A percentile compares a stretch with the other conserved stretches of the same genome.
Conservation (phyloP, 1,140 invertebrate genomes). For the Drosophila eugracilis region DNA sequence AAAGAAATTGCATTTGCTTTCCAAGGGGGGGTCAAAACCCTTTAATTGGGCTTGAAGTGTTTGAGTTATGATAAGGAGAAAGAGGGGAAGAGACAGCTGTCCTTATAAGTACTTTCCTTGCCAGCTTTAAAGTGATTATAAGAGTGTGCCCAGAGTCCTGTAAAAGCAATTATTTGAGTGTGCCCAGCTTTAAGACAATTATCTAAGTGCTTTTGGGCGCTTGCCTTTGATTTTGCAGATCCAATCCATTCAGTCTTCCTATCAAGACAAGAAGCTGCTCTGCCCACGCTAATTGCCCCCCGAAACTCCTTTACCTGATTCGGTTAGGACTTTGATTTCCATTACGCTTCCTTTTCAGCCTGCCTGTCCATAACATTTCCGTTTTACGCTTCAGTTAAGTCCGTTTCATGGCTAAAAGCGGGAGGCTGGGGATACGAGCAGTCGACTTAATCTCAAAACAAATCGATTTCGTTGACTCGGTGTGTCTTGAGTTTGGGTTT, state of each 20-base stretch:
- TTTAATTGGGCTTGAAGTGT: constrained; percentile 60
- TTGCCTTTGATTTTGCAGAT: constrained; percentile 64
- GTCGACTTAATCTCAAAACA: constrained; percentile 83
- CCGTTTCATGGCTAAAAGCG: constrained; percentile 22
- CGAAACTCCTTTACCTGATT: constrained; percentile 36
- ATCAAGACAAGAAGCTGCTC: constrained; percentile 48
- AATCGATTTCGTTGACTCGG: constrained; percentile 80
- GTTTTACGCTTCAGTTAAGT: constrained; percentile 66
- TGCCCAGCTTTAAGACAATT: constrained; percentile 74
- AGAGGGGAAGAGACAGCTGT: too few relatives aligned
- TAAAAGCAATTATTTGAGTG: constrained; percentile 26
- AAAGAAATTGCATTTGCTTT: constrained; percentile 3
- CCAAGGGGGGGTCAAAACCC: constrained; percentile 21
- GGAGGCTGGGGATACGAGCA: constrained; percentile 14
- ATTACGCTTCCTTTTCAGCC: constrained; percentile 59
- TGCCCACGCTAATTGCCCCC: constrained; percentile 54
- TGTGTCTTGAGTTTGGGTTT: constrained; percentile 34
- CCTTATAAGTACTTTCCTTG: too few relatives aligned
- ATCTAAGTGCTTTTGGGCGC: constrained; percentile 71
- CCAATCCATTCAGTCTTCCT: constrained; percentile 48
- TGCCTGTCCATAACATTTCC: constrained; percentile 72
- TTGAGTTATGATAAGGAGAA: constrained; percentile 21
- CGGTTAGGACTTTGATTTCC: constrained; percentile 71
- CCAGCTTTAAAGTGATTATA: constrained; percentile 1
- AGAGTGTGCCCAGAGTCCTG: too few relatives aligned